phyloP scores from a whole-genome alignment of 64 coral and sea anemone species.

The Dendrophyllia cribrosa region DNA sequence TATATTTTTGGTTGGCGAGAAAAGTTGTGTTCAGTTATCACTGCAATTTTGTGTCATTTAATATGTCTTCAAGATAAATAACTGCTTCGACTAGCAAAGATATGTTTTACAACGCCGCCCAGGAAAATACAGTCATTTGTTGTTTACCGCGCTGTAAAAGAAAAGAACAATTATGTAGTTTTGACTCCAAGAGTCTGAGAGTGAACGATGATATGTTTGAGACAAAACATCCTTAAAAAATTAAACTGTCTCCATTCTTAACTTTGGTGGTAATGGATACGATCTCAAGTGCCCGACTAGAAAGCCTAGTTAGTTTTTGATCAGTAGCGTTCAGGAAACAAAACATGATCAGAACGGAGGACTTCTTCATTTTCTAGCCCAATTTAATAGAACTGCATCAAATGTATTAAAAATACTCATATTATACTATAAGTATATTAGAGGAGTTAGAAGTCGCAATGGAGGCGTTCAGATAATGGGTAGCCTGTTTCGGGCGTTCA shows the following conservation, averaged over 20 bases:
- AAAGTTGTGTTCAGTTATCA: neutral
- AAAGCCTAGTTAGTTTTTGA: no score
- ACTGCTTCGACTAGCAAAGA: neutral
- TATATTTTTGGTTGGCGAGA: neutral
- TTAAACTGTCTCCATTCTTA: neutral
- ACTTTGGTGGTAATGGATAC: neutral
- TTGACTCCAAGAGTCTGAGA: neutral
- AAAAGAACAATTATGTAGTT: neutral
- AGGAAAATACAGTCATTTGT: neutral
- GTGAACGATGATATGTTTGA: neutral
- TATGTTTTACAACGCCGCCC: neutral
- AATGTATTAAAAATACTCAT: no score
- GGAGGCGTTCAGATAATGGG: no score
- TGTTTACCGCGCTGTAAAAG: neutral
- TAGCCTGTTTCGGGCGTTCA: no score
- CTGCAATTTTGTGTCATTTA: neutral
- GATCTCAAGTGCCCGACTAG: neutral
- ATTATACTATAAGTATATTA: no score
- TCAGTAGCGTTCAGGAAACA: no score
- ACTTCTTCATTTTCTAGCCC: no score
- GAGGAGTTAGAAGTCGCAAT: no score
- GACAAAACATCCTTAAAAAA: neutral
- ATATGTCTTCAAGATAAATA: neutral
- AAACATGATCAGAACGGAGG: no score
- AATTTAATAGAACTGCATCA: no score